Percentiles rank a stretch among this genome's conserved stretches.
Conservation (phyloP, 2,888 invertebrate genomes). For the Sinhomidia bicolor region DNA sequence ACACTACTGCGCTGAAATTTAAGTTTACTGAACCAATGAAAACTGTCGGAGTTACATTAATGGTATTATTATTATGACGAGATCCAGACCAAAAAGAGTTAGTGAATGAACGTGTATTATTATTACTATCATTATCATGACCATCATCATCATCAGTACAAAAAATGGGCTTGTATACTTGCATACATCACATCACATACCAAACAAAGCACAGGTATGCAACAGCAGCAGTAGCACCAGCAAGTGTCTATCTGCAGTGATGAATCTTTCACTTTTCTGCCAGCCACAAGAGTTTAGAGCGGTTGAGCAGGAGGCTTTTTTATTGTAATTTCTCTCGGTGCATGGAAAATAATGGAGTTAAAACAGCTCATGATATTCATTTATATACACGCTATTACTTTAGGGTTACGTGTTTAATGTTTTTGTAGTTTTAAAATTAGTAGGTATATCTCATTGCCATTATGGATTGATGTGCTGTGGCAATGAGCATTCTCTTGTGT, state of each 20-base stretch:
- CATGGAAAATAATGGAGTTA: not conserved
- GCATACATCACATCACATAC: conserved; percentile 14
- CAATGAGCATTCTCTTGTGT: not conserved
- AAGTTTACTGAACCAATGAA: conserved; percentile 62
- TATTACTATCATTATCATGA: conserved; percentile 6
- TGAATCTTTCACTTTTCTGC: conserved; percentile 2
- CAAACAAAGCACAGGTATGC: conserved; percentile 24
- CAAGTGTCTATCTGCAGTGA: not conserved
- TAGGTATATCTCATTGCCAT: conserved; percentile 1
- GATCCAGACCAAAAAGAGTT: conserved; percentile 53
- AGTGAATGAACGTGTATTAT: conserved; percentile 39
- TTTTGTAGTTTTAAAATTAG: conserved; percentile 2
- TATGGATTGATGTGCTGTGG: not conserved
- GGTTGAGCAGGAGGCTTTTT: not conserved
- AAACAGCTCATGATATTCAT: not conserved
- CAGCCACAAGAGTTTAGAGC: not conserved
- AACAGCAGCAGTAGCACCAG: not conserved
- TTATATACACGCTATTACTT: not conserved
- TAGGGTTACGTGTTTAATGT: conserved; percentile 2
- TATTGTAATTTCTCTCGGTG: not conserved
- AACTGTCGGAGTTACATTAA: conserved; percentile 31
- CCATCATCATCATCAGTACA: conserved; percentile 18
- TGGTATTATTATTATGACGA: conserved; percentile 57
- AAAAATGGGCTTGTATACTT: conserved; percentile 22
- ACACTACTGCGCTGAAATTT: conserved; percentile 21